Evolutionary conservation across 2,888 invertebrate genomes (phyloP).

Genomic region (Drosophila seclusa): DNA sequence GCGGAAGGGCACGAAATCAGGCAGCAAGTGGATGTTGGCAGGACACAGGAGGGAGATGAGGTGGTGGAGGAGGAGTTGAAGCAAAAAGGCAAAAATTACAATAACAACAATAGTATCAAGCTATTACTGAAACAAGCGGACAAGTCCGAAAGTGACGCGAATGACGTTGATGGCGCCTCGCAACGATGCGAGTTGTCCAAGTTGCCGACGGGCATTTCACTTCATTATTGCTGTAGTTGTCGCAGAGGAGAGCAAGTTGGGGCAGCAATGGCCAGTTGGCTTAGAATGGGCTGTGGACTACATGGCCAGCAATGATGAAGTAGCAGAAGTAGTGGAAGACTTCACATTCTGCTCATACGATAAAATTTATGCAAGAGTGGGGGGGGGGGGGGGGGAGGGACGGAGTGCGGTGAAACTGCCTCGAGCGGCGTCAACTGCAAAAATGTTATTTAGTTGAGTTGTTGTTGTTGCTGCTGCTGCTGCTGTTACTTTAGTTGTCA

Average conservation of each 20-base stretch:
- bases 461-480: slow-evolving; percentile 47
- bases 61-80: not conserved
- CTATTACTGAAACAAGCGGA: not conserved
- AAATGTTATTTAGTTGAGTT: slow-evolving; percentile 66
- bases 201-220: slow-evolving; percentile 49
- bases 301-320: slow-evolving; percentile 12
- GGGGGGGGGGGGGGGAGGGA: no score
- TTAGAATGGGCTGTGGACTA: slow-evolving; percentile 35
- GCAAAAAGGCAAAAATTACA: slow-evolving; percentile 1
- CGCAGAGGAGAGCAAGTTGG: not conserved
- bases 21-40: slow-evolving; percentile 20
- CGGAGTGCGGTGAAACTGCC: slow-evolving; percentile 27
- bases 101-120: not conserved
- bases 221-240: slow-evolving; percentile 7
- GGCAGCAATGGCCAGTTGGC: slow-evolving; percentile 12
- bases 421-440: slow-evolving; percentile 56
- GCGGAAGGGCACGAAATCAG: not conserved
- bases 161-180: slow-evolving; percentile 31
- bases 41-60: not conserved
- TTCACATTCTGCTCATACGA: slow-evolving; percentile 11
- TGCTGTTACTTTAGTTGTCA: slow-evolving; percentile 17
- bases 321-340: not conserved
- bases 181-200: slow-evolving; percentile 35
- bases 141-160: slow-evolving; percentile 19
- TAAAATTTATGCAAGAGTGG: slow-evolving; percentile 49